Percentiles rank a stretch among this genome's conserved stretches.
These are phyloP conservation scores for Gari tellinella DNA, from an alignment of 2,888 invertebrate genomes.

Conservation along the genomic window DNA sequence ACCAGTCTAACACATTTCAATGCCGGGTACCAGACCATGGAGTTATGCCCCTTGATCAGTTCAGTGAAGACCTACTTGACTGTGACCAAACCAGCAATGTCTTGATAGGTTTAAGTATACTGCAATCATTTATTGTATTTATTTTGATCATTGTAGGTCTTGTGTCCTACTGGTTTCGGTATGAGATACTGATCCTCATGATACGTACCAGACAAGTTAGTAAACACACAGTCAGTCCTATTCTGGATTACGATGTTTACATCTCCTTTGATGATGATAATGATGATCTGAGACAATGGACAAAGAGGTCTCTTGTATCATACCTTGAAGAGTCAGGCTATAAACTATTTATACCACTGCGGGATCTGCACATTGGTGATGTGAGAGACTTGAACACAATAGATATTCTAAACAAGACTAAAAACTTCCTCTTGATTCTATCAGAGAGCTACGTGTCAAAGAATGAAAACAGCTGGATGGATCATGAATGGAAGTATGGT, in stretches of 20 bases:
- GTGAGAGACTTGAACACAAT: constrained; percentile 24
- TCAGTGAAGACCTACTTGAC: constrained; percentile 15
- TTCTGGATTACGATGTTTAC: constrained; percentile 30
- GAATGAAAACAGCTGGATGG: constrained; percentile 18
- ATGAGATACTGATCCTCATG: too few species aligned
- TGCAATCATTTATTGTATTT: background rate
- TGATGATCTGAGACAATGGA: constrained; percentile 24
- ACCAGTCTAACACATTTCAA: too few species aligned
- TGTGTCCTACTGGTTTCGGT: constrained; percentile 3
- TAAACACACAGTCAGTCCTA: too few species aligned
- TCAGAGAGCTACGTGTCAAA: constrained; percentile 29
- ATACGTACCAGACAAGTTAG: constrained; percentile 10
- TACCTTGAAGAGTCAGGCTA: constrained; percentile 17
- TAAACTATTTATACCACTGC: constrained; percentile 15
- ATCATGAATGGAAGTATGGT: constrained; percentile 43
- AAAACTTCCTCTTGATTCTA: constrained; percentile 30
- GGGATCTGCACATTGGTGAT: constrained; percentile 30
- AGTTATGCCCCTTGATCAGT: constrained; percentile 5
- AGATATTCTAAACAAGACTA: constrained; percentile 7
- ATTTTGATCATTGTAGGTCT: constrained; percentile 5
- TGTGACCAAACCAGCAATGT: background rate
- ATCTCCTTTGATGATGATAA: constrained; percentile 47
- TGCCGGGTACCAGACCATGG: too few species aligned
- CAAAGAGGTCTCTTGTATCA: constrained; percentile 13
- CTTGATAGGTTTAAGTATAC: background rate